Evolutionary conservation across 2,797 vertebrate species (phyloP), one percentile per base, ranked within the genome.

Genomic region (Phylloscopus collybita): DNA sequence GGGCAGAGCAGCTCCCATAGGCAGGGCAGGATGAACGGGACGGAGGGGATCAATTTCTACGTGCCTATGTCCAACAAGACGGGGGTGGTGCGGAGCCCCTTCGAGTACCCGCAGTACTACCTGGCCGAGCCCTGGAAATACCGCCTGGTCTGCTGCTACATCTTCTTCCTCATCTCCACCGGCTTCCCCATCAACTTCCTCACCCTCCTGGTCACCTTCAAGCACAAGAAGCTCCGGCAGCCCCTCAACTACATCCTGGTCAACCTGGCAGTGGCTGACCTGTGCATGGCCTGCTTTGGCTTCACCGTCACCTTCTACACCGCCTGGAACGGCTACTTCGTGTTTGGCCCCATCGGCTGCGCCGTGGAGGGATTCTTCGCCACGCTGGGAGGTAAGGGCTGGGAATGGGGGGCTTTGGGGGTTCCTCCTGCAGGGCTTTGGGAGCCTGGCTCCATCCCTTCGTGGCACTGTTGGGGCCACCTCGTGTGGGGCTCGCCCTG

Each of bases 181-280:
- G 98, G 98, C 30, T 90, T 98, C 32, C 98, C 98, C 85, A 98
- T 98, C 98, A 98, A 98, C 23, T 86, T 84, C 32, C 97, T 98
- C 86, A 98, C 98, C 16, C 90, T 98, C 94, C 30, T 98, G 21
- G 98, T 98, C 88, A 98, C 98, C 53, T 97, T 97, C 80, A 98
- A 98, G 84, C 98, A 98, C 96, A 98, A 98, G 98, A 98, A 98
- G 93, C 98, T 98, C 22, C 97, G 97, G 36, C 98, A 98, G 91
- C 98, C 98, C 2, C 98, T 98, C 67, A 98, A 98, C 96, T 98
- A 97, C 87, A 98, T 98, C 95, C 93, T 98, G 79, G 98, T 98
- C 69, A 98, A 98, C 97, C 93, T 98, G 96, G 98, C 98, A 0
- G 98, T 98, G 78, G 98, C 98, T 8, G 98, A 98, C n/a, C 97